Conservation (phyloP, 64 coral and sea anemone species). For the Hydrozoanthus tunicans region DNA sequence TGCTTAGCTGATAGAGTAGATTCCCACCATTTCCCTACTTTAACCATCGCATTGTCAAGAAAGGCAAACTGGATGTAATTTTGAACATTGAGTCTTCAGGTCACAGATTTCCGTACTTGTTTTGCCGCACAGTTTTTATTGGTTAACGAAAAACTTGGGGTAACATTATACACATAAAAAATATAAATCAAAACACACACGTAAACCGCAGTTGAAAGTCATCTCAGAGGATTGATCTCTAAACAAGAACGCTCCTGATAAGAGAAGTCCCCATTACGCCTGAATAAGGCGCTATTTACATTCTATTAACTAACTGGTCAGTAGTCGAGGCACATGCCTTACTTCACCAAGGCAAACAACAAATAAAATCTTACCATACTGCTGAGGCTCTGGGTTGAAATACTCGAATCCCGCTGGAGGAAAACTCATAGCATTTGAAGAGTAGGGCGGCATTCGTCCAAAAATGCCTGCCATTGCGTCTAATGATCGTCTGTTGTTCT, state of each 20-base stretch:
- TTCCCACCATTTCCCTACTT: not conserved
- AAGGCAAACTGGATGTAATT: not conserved
- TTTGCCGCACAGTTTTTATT: not conserved
- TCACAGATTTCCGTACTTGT: slow-evolving; percentile 31
- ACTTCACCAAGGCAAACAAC: not conserved
- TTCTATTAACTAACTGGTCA: not conserved
- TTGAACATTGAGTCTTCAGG: not conserved
- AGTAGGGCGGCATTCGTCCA: slow-evolving; percentile 58
- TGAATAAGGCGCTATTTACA: not conserved
- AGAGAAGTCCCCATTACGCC: not conserved
- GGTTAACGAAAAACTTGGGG: not conserved
- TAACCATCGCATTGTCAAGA: not conserved
- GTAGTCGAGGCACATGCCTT: not conserved
- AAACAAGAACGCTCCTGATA: not conserved
- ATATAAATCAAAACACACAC: not conserved
- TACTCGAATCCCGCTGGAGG: slow-evolving; percentile 53
- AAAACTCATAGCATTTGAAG: slow-evolving; percentile 43
- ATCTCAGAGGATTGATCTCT: not conserved
- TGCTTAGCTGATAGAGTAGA: not conserved
- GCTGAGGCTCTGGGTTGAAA: slow-evolving; percentile 46
- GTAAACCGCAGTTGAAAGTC: not conserved
- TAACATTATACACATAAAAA: not conserved
- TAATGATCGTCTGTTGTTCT: not conserved
- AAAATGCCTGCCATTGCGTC: slow-evolving; percentile 48
- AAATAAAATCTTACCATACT: slow-evolving; percentile 44